Percentiles rank a stretch among this genome's conserved stretches.
Conservation (phyloP, 2,113 vertebrate genomes). For the Salvator merianae region DNA sequence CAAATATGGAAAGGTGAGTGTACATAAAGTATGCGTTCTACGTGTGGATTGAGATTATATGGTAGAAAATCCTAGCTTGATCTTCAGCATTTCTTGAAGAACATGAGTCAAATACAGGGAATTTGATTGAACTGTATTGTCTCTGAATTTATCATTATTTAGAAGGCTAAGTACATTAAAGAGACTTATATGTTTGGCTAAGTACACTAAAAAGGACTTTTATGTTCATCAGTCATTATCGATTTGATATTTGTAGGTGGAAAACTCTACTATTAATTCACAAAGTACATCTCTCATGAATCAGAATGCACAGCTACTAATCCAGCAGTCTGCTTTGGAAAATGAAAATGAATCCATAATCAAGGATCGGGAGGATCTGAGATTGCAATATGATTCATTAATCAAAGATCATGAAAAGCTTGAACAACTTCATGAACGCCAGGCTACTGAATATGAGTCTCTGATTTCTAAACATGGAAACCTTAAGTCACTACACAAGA, state of each 20-base stretch:
- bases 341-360: conserved; percentile 86
- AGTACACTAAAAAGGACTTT: neutral
- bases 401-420: conserved; percentile 94
- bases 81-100: neutral
- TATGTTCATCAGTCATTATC: conserved; percentile 16
- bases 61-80: neutral
- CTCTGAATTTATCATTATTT: too few species aligned
- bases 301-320: conserved; percentile 92
- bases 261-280: conserved; percentile 93
- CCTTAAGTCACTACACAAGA: conserved; percentile 90
- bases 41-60: too few species aligned
- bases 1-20: too few species aligned
- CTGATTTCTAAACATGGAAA: conserved; percentile 93
- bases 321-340: conserved; percentile 90
- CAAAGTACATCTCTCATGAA: conserved; percentile 91
- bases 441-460: conserved; percentile 89
- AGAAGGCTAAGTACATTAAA: neutral
- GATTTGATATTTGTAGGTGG: conserved; percentile 79
- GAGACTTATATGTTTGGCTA: too few species aligned
- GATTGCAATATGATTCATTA: conserved; percentile 87
- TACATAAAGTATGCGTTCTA: too few species aligned
- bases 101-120: neutral
- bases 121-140: neutral
- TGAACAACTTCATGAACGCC: conserved; percentile 92
- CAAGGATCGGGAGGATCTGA: conserved; percentile 90